Percentiles rank a stretch among this genome's conserved stretches.
phyloP scores from a whole-genome alignment of 2,797 vertebrate genomes.

The Diplodus sargus region DNA sequence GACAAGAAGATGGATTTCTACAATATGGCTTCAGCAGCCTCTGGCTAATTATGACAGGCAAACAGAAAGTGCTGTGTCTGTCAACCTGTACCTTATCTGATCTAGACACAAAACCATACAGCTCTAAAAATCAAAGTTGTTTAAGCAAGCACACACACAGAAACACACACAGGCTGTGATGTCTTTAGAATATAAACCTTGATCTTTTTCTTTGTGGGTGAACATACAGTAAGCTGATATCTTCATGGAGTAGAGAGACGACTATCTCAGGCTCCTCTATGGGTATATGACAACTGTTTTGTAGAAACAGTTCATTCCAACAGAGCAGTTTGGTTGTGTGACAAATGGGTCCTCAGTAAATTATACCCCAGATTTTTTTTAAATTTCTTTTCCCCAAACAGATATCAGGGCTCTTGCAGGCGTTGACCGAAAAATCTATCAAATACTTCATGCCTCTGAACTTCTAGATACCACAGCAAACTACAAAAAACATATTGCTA shows the following conservation, averaged over 20 bases:
- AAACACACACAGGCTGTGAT: not conserved
- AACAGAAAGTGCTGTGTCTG: constrained; percentile 12
- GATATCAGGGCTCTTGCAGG: constrained; percentile 6
- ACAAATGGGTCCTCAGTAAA: constrained; percentile 37
- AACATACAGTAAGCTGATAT: constrained; percentile 63
- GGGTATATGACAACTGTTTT: constrained; percentile 30
- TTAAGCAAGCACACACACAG: not conserved
- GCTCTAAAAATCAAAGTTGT: constrained; percentile 46
- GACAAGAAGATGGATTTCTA: constrained; percentile 9
- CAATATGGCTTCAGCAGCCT: not conserved
- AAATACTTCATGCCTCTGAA: constrained; percentile 5
- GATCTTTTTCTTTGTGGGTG: constrained; percentile 37
- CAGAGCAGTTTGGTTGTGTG: constrained; percentile 23
- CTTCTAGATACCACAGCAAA: not conserved
- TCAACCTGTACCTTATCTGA: constrained; percentile 41
- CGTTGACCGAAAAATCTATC: not conserved
- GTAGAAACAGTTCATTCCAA: constrained; percentile 32
- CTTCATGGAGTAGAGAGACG: constrained; percentile 15
- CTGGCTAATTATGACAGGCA: constrained; percentile 10
- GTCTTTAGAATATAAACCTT: constrained; percentile 9
- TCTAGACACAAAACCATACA: constrained; percentile 35
- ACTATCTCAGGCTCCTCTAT: constrained; percentile 17
- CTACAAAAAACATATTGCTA: constrained; percentile 18
- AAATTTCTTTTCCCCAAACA: constrained; percentile 14
- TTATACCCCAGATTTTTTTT: constrained; percentile 9